Evolutionary conservation across 2,888 invertebrate genomes (phyloP), one percentile per base, ranked within the genome.

Genomic region (Hemithea aestivaria): DNA sequence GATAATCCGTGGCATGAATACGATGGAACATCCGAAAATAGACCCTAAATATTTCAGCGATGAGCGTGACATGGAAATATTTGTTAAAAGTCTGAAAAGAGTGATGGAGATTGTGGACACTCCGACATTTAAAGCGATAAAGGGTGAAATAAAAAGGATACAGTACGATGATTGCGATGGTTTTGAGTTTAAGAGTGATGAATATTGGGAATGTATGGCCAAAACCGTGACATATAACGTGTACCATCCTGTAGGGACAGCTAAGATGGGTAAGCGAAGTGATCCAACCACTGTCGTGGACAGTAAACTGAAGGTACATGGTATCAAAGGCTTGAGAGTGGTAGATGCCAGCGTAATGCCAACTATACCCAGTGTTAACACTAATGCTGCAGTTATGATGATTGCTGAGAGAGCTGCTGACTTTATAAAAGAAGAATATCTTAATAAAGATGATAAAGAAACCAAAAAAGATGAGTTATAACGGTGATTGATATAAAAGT

Each of bases 321-420:
- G 78, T 29, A 47, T 83, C 1, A 57, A 66, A 20, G 59, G 71
- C 1, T 41, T 85, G 11, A 66, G 84, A 46, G 70, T 85, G 0
- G 75, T 75, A 0, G 85, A 85, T 45, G 85, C 85, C 1, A 85
- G 85, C 48, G 46, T 84, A 5, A 84, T 85, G 81, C 83, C 85
- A 0, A 81, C 77, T 0, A 82, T 83, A 47, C 69, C 83, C 0
- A 84, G 85, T 56, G 75, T 77, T 0, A 84, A 85, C 45, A 74
- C 73, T 1, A 83, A 84, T 40, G 81, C 83, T 25, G 71, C 85
- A 2, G 70, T 71, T 1, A 84, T 85, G 72, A 84, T 85, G 83
- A 75, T 85, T 31, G 84, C 83, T 1, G 85, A 85, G 52, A 60
- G 76, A 48, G 85, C 76, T 7, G 73, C 84, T 7, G 83, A 82